Conservation (phyloP, 2,113 vertebrate genomes). For the Cygnus buccinator region DNA sequence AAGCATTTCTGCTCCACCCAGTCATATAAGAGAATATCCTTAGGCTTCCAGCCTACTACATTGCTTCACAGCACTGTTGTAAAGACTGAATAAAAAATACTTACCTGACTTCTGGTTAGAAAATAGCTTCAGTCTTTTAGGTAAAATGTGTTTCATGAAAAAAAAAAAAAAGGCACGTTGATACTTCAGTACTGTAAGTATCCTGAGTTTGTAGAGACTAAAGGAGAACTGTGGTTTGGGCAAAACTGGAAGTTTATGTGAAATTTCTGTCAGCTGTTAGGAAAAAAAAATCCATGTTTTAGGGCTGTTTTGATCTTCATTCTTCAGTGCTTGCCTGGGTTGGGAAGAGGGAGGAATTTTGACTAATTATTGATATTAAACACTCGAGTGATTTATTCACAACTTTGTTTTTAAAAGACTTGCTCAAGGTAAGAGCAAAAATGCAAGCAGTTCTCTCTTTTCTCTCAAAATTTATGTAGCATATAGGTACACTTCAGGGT, state of each 20-base stretch:
- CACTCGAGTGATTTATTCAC: background rate
- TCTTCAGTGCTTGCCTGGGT: background rate
- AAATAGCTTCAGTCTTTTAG: background rate
- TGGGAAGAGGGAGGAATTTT: background rate
- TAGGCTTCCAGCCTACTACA: background rate
- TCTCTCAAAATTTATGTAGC: background rate
- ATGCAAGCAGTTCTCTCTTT: background rate
- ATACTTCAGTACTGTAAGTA: background rate
- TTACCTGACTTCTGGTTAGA: background rate
- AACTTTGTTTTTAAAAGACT: background rate
- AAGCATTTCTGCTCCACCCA: background rate
- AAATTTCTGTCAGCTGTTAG: background rate
- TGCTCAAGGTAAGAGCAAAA: background rate
- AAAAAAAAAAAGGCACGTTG: background rate
- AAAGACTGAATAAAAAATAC: background rate
- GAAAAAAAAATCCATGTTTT: background rate
- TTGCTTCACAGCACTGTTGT: background rate
- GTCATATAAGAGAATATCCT: background rate
- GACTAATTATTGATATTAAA: background rate
- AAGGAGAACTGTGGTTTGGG: background rate
- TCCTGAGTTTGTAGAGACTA: background rate
- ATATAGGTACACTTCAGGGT: rapidly evolving
- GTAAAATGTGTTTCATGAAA: background rate
- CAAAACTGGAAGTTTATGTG: background rate
- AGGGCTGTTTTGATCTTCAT: background rate